Evolutionary conservation across 2,113 vertebrate genomes (phyloP), one percentile per base, ranked within the genome.

Genomic region (Rhabdornis inornatus): DNA sequence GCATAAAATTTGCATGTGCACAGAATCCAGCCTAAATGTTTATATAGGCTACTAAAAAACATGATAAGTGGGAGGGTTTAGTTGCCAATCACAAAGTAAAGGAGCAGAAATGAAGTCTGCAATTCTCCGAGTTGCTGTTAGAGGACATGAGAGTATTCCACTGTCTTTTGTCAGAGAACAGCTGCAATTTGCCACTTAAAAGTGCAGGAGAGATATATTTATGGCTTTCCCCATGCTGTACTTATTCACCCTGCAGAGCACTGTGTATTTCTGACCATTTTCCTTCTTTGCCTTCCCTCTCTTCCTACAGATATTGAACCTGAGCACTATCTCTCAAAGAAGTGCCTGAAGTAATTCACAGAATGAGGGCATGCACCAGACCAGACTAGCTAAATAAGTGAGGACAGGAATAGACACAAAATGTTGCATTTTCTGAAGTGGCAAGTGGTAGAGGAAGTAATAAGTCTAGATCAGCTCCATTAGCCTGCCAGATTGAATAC

Each of bases 71-170:
- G 31, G 68, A 80, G 22, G 39, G 42, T 96, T 90, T 88, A 82
- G 53, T 76, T 91, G 89, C 92, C 69, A 85, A 50, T 93, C 75
- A 50, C 56, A n/a, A 19, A 77, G 69, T 87, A 95, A 60, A 94
- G 69, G 91, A 94, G 70, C 64, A 76, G 57, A 64, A 61, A 83
- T 76, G 60, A 39, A 72, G 44, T 79, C 79, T 85, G 20, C 28
- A 50, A 47, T 82, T 82, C 65, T 70, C 49, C 28, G 52, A 94
- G 57, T n/a, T 94, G 40, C 83, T 80, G 85, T 66, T 85, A 87
- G 66, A 93, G 40, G 52, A 35, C 25, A 7, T 33, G 52, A 92
- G 40, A 13, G 27, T 77, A 63, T 83, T 84, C 35, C 59, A 94
- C 13, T 0, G 0, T 28, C 22, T 68, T 65, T 59, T 82, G 72